phyloP scores from a whole-genome alignment of 2,113 vertebrate species.

The Platycercus adscitus region DNA sequence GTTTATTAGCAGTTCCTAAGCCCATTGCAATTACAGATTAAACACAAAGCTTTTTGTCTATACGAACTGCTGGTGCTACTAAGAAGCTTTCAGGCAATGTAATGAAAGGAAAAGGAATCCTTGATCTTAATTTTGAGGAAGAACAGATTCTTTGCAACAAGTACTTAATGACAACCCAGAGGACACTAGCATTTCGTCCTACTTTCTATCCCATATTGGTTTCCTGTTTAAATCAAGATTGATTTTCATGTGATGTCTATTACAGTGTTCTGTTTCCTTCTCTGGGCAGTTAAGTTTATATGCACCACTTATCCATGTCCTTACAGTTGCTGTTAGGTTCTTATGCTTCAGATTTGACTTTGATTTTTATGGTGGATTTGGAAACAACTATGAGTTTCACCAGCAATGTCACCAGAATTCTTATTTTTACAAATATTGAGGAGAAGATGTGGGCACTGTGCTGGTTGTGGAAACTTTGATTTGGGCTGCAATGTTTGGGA shows the following conservation, averaged over 20 bases:
- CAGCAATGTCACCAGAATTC: neutral
- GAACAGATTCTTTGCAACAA: slow-evolving; percentile 15
- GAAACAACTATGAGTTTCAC: neutral
- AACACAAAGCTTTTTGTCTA: slow-evolving; percentile 42
- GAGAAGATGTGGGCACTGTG: neutral
- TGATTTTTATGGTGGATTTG: neutral
- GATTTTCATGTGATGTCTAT: neutral
- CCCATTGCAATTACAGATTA: slow-evolving; percentile 62
- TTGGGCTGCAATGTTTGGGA: neutral
- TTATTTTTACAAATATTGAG: neutral
- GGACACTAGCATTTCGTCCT: neutral
- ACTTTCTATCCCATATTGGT: neutral
- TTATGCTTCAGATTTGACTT: neutral
- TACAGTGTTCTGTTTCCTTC: slow-evolving; percentile 5
- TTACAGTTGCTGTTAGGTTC: neutral
- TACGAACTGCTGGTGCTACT: slow-evolving; percentile 52
- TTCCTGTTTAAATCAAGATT: slow-evolving; percentile 45
- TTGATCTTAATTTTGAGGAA: slow-evolving; percentile 55
- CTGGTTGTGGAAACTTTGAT: neutral
- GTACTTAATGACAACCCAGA: slow-evolving; percentile 26
- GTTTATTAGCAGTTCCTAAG: slow-evolving; percentile 68
- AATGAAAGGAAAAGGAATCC: slow-evolving; percentile 56
- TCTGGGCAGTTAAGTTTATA: neutral
- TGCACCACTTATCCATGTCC: neutral
- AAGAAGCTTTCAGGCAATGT: slow-evolving; percentile 67